phyloP scores from a whole-genome alignment of 2,113 vertebrate species.

The Peucedramus taeniatus region DNA sequence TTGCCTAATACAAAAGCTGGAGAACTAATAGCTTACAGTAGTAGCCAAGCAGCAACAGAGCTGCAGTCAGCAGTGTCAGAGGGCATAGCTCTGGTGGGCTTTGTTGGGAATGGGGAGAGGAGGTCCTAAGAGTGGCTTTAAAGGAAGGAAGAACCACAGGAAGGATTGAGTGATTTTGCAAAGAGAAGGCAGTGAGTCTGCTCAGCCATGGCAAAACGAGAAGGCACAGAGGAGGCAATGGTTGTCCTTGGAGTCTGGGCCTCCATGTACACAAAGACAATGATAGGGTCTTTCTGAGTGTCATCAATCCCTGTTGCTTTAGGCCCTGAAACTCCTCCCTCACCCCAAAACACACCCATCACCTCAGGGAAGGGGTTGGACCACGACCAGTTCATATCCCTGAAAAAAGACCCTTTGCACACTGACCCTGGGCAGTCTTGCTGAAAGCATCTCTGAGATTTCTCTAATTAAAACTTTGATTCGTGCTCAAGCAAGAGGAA shows the following conservation, averaged over 20 bases:
- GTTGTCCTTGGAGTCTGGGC: not conserved
- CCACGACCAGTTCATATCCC: not conserved
- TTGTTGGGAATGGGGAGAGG: not conserved
- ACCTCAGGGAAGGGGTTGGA: not conserved
- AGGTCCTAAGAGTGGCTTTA: not conserved
- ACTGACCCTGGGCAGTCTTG: not conserved
- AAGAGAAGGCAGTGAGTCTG: not conserved
- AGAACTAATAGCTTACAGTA: not conserved
- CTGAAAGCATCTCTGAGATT: not conserved
- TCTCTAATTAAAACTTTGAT: conserved; percentile 36
- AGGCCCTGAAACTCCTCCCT: not conserved
- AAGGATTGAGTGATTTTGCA: not conserved
- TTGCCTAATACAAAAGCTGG: not conserved
- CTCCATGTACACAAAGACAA: not conserved
- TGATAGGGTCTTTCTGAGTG: not conserved
- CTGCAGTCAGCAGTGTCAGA: not conserved
- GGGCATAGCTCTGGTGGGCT: not conserved
- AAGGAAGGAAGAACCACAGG: not conserved
- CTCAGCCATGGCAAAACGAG: not conserved
- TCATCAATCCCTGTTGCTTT: not conserved
- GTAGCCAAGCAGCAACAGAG: not conserved
- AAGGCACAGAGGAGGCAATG: not conserved
- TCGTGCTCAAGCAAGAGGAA: not conserved
- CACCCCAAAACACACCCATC: not conserved
- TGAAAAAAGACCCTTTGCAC: not conserved